Evolutionary conservation across 30 jellyfish, hydroid and myxozoan genomes (phyloP).

Genomic region (Morbakka virulenta): DNA sequence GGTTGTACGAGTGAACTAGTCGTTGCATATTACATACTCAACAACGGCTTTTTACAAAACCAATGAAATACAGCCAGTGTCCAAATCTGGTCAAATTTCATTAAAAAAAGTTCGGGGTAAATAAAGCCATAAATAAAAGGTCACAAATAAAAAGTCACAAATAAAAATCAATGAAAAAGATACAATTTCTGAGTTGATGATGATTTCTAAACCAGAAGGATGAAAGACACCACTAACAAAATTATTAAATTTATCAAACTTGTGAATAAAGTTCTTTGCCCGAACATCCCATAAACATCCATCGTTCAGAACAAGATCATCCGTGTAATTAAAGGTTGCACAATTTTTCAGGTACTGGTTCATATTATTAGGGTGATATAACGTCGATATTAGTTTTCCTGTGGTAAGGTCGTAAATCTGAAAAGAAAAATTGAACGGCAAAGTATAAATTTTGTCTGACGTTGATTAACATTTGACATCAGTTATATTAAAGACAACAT

Average conservation of each 20-base stretch:
- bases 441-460: background rate
- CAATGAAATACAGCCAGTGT: no score
- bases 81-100: no score
- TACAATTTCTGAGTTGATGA: slow-evolving; percentile 91
- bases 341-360: slow-evolving; percentile 59
- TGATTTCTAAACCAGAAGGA: slow-evolving; percentile 94
- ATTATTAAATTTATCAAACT: slow-evolving; percentile 86
- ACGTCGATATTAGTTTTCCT: slow-evolving; percentile 55
- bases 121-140: no score
- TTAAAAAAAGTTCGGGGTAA: no score
- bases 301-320: slow-evolving; percentile 84
- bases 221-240: slow-evolving; percentile 92
- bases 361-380: slow-evolving; percentile 53
- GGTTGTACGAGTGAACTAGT: no score
- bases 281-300: slow-evolving; percentile 98
- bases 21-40: no score
- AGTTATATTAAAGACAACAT: no score
- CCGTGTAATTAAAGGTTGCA: slow-evolving; percentile 79
- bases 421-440: background rate
- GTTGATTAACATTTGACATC: no score
- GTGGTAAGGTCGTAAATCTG: slow-evolving; percentile 85
- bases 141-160: background rate
- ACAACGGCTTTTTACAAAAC: no score
- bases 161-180: slow-evolving; percentile 34
- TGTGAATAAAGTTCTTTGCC: slow-evolving; percentile 67